Conservation (phyloP, 2,888 invertebrate genomes). For the Loripinus fragilis region DNA sequence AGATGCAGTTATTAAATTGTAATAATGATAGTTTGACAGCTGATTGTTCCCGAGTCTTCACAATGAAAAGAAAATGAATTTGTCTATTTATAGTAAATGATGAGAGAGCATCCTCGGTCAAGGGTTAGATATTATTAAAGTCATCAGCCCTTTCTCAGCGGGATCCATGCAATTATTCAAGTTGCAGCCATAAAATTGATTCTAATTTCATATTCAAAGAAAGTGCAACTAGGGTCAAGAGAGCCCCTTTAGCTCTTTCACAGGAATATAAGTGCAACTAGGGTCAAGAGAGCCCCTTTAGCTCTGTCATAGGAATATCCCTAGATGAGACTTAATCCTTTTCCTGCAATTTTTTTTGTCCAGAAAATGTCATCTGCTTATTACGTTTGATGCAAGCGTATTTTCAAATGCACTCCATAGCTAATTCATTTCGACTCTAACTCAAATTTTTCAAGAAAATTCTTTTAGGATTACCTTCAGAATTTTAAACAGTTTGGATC, state of each 20-base stretch:
- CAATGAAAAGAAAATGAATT: slow-evolving; percentile 13
- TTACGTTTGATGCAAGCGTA: too few species aligned
- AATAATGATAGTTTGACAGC: slow-evolving; percentile 17
- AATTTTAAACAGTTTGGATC: too few species aligned
- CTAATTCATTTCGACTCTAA: too few species aligned
- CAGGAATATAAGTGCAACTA: neutral
- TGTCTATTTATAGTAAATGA: slow-evolving; percentile 21
- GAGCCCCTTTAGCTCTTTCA: too few species aligned
- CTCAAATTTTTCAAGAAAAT: too few species aligned
- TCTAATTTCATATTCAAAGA: neutral
- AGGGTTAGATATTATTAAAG: neutral
- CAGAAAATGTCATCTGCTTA: too few species aligned
- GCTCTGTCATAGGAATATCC: too few species aligned
- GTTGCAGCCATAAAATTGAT: neutral
- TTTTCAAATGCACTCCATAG: too few species aligned
- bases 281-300: neutral
- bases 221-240: neutral
- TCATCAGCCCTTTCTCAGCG: neutral
- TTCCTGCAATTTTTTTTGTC: too few species aligned
- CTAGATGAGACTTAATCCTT: too few species aligned
- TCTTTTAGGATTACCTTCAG: too few species aligned
- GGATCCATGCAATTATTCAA: neutral
- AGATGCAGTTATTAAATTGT: slow-evolving; percentile 17
- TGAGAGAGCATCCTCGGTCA: slow-evolving; percentile 12
- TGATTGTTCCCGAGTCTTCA: neutral